These are phyloP conservation scores for Hipparchia sbordonii DNA, from an alignment of 2,888 invertebrate genomes.

Conservation along the genomic window DNA sequence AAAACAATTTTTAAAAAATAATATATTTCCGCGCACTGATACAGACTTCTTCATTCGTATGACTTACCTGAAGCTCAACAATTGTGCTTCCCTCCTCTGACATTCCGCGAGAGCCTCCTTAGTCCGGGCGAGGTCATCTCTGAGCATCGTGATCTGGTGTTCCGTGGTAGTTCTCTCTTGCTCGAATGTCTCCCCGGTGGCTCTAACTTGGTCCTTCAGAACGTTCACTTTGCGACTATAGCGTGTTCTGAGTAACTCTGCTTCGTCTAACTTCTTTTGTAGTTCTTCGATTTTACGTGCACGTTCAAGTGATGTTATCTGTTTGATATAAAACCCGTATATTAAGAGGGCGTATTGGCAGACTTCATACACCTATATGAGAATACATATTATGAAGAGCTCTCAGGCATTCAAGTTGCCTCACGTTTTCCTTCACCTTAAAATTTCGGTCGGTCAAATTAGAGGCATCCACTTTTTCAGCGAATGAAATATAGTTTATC, in stretches of 20 bases:
- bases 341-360: too few relatives aligned
- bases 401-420: too few relatives aligned
- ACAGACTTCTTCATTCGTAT: too few relatives aligned
- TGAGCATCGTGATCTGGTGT: slow-evolving; percentile 86
- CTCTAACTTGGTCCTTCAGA: slow-evolving; percentile 88
- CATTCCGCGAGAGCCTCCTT: slow-evolving; percentile 89
- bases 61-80: slow-evolving; percentile 86
- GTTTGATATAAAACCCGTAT: slow-evolving; percentile 25
- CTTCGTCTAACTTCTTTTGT: slow-evolving; percentile 90
- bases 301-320: slow-evolving; percentile 92
- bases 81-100: slow-evolving; percentile 89
- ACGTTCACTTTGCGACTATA: slow-evolving; percentile 88
- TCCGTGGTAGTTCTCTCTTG: slow-evolving; percentile 87
- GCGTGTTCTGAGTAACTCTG: slow-evolving; percentile 89
- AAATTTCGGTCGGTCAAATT: not conserved
- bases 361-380: too few relatives aligned
- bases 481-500: slow-evolving; percentile 9
- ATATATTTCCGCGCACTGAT: too few relatives aligned
- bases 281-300: slow-evolving; percentile 93
- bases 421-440: too few relatives aligned
- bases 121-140: slow-evolving; percentile 89
- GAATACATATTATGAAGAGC: too few relatives aligned
- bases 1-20: too few relatives aligned
- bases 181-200: slow-evolving; percentile 86
- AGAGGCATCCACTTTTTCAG: not conserved